Evolutionary conservation across 2,113 vertebrate genomes (phyloP), one percentile per base, ranked within the genome.

Genomic region (Addax nasomaculatus): DNA sequence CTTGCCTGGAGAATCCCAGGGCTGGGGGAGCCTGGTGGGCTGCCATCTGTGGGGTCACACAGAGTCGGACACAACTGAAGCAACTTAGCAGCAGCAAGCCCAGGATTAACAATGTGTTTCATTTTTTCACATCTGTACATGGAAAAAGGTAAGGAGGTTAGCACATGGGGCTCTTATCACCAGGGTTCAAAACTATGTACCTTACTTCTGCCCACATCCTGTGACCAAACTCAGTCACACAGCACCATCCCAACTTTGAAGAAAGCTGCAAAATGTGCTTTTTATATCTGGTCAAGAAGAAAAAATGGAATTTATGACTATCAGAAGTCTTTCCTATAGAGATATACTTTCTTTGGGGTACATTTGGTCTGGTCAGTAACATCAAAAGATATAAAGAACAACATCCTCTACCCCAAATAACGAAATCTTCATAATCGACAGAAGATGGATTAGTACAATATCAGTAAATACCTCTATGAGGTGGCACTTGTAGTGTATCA

Each of bases 1-100:
- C 53, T 25, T 57, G 55, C 55, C 55, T 25, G 55, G 23, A 57
- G 55, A 57, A 57, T 57, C 55, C 55, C 9, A 25, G 55, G 55
- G 55, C 3, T 3, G 0, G 23, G 55, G 55, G 23, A 57, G 23
- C 55, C 55, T 25, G 55, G 23, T 57, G 55, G 23, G 55, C 55
- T 25, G 55, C 23, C 55, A 0, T 25, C 55, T 57, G 0, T 4
- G 9, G 3, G 55, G 55, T 57, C 0, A 0, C 55, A 25, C 55
- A 57, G 55, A 57, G 55, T 57, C 0, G 3, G 55, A 11, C 55
- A 57, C 9, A 1, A 57, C 23, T 58, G 57, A 58, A 58, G 23
- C 2, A 0, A 58, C 57, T 58, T 58, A 58, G 25, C 10, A 58
- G 25, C 57, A 58, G 57, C 25, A 58, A 60, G 43, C 30, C 19